Evolutionary conservation across 64 coral and sea anemone species (phyloP), one percentile per base, ranked within the genome.

Genomic region (Cladopsammia gracilis): DNA sequence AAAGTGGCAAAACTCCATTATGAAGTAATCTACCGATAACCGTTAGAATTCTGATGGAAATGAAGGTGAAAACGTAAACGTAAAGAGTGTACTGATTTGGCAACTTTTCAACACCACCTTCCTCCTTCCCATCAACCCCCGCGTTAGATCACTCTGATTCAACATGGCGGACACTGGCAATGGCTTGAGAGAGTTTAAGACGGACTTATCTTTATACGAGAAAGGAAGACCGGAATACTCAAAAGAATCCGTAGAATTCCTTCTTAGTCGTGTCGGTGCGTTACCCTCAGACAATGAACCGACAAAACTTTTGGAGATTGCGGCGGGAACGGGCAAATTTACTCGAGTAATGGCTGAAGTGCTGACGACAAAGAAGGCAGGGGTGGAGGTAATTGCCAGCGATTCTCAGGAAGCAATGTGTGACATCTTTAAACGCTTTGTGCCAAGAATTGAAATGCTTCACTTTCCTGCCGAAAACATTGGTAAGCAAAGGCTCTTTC

Each of bases 251-350:
- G 91, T 96, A 10, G 88, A 96, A 62, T 91, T 86, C 24, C 64
- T 99, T 18, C 57, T 99, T 13, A 90, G 88, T 57, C 82, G 88
- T 54, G 46, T 93, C 44, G 91, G 84, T 49, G 91, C 71, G 18
- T 59, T 99, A 26, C 70, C 57, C 3, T 22, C 64, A 2, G 42
- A 44, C 18, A 48, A 76, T 58, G 74, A 67, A 10, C 69, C 88
- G 6, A 58, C 90, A 49, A 94, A 83, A 13, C 78, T 99, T 4
- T 18, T 99, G 10, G 97, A 99, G 69, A 85, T 99, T 0, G 97
- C 91, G 7, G 94, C 97, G 11, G 97, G 97, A 12, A 99, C 97
- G 7, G 94, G 97, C 6, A 77, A 88, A 69, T 99, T 99, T 62
- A 99, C 97, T 14, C 74, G 94, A 66, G 91, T 58, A 11, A 64